Evolutionary conservation across 1,140 invertebrate species (phyloP).

Genomic region (Daktulosphaira vitifoliae): DNA sequence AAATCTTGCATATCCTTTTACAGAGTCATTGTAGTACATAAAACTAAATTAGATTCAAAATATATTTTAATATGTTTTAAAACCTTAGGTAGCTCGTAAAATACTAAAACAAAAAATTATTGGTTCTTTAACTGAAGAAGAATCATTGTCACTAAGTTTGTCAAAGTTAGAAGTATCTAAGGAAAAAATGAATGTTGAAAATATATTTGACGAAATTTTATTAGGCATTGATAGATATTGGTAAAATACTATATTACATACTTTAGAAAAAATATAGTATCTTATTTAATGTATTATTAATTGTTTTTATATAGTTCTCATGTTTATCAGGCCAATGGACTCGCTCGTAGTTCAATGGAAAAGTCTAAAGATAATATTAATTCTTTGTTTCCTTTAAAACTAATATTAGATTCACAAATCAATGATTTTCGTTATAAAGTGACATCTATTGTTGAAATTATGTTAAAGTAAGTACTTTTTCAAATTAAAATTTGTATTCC

Average conservation of each 20-base stretch:
- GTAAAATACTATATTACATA: background rate
- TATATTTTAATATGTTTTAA: too few relatives aligned
- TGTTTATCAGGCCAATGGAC: conserved; percentile 1
- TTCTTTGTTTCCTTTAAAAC: background rate
- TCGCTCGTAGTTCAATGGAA: too few relatives aligned
- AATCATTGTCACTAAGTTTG: background rate
- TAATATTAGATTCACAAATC: background rate
- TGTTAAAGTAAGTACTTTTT: conserved; percentile 18
- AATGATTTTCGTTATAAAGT: conserved; percentile 3
- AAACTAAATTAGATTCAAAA: too few relatives aligned
- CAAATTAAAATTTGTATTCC: background rate
- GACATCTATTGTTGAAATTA: conserved; percentile 2
- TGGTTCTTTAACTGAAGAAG: background rate
- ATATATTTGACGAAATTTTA: background rate
- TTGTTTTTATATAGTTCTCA: background rate
- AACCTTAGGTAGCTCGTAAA: conserved; percentile 1
- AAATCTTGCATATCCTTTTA: too few relatives aligned
- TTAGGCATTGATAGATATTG: conserved; percentile 2
- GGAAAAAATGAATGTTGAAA: background rate
- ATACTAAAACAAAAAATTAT: background rate
- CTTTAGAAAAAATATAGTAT: background rate
- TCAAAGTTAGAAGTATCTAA: conserved; percentile 4
- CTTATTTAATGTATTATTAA: too few relatives aligned
- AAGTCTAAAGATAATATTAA: background rate
- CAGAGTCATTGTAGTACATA: too few relatives aligned